phyloP scores from a whole-genome alignment of 1,140 invertebrate species.

The Patella vulgata region DNA sequence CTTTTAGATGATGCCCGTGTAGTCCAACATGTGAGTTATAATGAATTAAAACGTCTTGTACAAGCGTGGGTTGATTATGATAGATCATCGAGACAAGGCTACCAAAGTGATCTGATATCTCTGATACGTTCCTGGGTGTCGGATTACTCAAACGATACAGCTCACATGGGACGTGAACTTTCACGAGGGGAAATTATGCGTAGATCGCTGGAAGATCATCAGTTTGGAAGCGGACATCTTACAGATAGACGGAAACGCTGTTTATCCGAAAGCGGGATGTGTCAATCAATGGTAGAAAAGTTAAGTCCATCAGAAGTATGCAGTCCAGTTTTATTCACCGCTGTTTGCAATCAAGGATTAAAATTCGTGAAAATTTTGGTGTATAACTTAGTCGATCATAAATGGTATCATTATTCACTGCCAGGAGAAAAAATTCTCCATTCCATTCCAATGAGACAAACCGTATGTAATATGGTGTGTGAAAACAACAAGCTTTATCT shows the following conservation, averaged over 20 bases:
- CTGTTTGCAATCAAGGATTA: conserved; percentile 58
- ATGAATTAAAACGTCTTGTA: conserved; percentile 52
- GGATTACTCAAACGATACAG: conserved; percentile 45
- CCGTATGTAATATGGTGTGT: conserved; percentile 55
- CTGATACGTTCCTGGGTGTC: conserved; percentile 57
- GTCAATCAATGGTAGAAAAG: neutral
- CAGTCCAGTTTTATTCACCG: conserved; percentile 49
- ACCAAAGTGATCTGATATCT: conserved; percentile 37
- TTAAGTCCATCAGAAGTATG: conserved; percentile 4
- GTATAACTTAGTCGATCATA: conserved; percentile 51
- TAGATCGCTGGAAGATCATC: conserved; percentile 31
- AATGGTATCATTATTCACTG: conserved; percentile 57
- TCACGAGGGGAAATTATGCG: conserved; percentile 19
- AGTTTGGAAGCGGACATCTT: neutral
- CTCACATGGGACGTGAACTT: conserved; percentile 36
- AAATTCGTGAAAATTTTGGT: conserved; percentile 61
- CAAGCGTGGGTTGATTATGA: conserved; percentile 58
- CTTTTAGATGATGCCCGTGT: conserved; percentile 53
- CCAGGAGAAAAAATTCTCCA: conserved; percentile 52
- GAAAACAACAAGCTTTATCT: conserved; percentile 56
- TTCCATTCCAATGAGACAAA: conserved; percentile 55
- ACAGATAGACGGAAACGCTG: no score
- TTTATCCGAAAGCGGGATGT: neutral
- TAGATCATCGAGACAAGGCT: conserved; percentile 32
- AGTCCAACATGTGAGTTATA: conserved; percentile 55